Percentiles rank a stretch among this genome's conserved stretches.
phyloP scores from a whole-genome alignment of 2,888 invertebrate species.

The Portevinia maculata region DNA sequence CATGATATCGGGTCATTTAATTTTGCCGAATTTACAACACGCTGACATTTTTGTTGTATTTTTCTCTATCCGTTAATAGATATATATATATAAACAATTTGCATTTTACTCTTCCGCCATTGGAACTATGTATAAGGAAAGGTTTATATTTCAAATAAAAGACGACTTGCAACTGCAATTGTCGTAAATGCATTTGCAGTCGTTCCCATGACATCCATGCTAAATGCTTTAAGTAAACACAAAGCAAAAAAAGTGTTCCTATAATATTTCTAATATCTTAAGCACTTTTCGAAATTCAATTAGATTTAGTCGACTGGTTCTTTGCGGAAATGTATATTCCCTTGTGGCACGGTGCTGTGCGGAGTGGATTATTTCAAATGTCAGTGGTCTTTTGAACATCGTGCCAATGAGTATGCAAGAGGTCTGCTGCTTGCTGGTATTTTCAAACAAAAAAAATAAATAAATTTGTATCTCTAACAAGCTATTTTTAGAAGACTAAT shows the following conservation, averaged over 20 bases:
- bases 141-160: neutral
- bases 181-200: slow-evolving; percentile 57
- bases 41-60: slow-evolving; percentile 50
- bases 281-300: slow-evolving; percentile 73
- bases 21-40: slow-evolving; percentile 59
- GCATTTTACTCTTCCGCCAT: slow-evolving; percentile 37
- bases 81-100: slow-evolving; percentile 37
- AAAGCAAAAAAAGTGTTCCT: slow-evolving; percentile 8
- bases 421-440: slow-evolving; percentile 36
- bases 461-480: slow-evolving; percentile 29
- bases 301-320: slow-evolving; percentile 63
- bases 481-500: slow-evolving; percentile 68
- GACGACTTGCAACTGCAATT: neutral
- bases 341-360: slow-evolving; percentile 7
- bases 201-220: slow-evolving; percentile 40
- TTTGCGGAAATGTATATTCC: slow-evolving; percentile 60
- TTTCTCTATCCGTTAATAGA: slow-evolving; percentile 24
- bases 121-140: neutral
- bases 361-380: slow-evolving; percentile 58
- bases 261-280: slow-evolving; percentile 60
- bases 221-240: slow-evolving; percentile 14
- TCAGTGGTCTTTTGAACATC: slow-evolving; percentile 69
- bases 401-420: slow-evolving; percentile 56
- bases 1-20: slow-evolving; percentile 61
- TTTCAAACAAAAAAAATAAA: slow-evolving; percentile 8